Evolutionary conservation across 2,888 invertebrate species (phyloP).

Genomic region (Drosophila nr. medialis): DNA sequence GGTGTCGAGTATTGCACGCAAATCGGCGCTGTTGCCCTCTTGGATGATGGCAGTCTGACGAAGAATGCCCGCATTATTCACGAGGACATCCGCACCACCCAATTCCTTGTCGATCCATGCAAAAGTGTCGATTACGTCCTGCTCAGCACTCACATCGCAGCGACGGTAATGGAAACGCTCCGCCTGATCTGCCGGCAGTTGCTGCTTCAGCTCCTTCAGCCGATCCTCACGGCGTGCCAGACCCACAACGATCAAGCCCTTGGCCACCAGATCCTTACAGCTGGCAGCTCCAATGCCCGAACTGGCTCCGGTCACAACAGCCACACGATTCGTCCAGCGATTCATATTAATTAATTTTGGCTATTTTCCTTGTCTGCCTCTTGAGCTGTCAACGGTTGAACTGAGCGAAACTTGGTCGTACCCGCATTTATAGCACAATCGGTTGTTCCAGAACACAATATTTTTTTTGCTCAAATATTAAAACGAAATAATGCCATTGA

Average conservation of each 20-base stretch:
- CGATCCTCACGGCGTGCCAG: constrained; percentile 85
- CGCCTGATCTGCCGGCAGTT: constrained; percentile 59
- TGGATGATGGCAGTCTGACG: constrained; percentile 22
- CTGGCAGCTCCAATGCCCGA: constrained; percentile 87
- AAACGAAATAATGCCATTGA: neutral
- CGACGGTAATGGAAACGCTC: constrained; percentile 82
- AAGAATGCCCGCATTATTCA: constrained; percentile 86
- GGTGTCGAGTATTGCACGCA: constrained; percentile 83
- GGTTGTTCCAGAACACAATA: neutral
- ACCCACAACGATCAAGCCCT: constrained; percentile 86
- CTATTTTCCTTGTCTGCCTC: neutral
- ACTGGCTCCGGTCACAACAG: constrained; percentile 88
- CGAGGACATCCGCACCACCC: constrained; percentile 86
- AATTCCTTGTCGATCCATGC: constrained; percentile 85
- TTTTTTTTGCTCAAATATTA: neutral
- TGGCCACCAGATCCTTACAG: constrained; percentile 83
- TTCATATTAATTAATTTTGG: constrained; percentile 83
- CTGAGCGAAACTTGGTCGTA: constrained; percentile 5
- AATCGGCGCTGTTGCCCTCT: constrained; percentile 61
- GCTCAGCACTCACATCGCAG: constrained; percentile 86
- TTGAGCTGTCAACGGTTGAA: neutral
- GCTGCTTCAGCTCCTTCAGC: constrained; percentile 76
- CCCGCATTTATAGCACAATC: constrained; percentile 29
- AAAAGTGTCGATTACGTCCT: constrained; percentile 86
- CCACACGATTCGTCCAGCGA: constrained; percentile 87